Percentiles rank a stretch among this genome's conserved stretches.
Conservation (phyloP, 1,140 invertebrate genomes). For the Trinorchestia longiramus region DNA sequence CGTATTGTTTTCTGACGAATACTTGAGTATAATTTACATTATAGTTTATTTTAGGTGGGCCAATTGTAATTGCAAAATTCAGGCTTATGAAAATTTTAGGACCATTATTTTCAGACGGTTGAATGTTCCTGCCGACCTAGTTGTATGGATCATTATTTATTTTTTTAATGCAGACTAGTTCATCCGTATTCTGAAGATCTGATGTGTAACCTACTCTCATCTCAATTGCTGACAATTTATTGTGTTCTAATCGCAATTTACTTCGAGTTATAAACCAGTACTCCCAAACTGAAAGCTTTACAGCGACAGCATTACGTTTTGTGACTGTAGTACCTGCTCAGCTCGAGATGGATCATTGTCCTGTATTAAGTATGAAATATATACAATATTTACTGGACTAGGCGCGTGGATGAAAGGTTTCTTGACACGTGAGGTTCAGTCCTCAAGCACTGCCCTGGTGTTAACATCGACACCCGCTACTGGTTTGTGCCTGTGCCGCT, state of each 20-base stretch:
- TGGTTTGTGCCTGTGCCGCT: neutral
- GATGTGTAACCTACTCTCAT: neutral
- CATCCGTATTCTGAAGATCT: neutral
- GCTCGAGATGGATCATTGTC: neutral
- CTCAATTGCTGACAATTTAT: neutral
- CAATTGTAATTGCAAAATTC: neutral
- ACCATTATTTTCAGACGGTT: neutral
- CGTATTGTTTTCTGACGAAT: neutral
- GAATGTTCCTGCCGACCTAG: neutral
- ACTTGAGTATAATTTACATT: neutral
- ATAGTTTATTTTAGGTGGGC: neutral
- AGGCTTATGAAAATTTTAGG: neutral
- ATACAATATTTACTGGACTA: neutral
- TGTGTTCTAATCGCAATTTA: neutral
- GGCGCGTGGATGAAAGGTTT: neutral
- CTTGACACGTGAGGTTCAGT: neutral
- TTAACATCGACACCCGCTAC: neutral
- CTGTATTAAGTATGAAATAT: neutral
- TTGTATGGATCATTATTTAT: neutral
- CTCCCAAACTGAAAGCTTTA: neutral
- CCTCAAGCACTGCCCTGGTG: slow-evolving; percentile 30
- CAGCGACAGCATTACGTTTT: neutral
- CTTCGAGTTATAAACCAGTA: neutral
- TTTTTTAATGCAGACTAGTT: neutral
- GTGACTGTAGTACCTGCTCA: neutral